These are phyloP conservation scores for Heliconius charithonia DNA, from an alignment of 2,888 invertebrate genomes.

Conservation along the genomic window DNA sequence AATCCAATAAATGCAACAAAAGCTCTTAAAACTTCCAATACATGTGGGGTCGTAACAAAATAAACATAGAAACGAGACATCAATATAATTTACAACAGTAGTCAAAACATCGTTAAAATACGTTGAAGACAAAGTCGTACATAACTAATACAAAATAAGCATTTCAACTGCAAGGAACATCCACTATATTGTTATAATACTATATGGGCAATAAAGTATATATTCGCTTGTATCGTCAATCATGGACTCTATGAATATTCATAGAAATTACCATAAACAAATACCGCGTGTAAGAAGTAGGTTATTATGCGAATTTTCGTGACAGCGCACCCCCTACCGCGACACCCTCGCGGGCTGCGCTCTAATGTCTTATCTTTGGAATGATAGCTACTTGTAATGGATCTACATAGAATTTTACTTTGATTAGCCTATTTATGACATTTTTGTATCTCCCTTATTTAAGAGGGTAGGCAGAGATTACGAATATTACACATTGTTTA, in stretches of 20 bases:
- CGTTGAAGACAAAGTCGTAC: background rate
- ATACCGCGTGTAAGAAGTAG: slow-evolving; percentile 48
- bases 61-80: background rate
- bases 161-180: background rate
- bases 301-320: slow-evolving; percentile 47
- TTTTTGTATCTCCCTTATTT: background rate
- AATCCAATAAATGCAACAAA: slow-evolving; percentile 15
- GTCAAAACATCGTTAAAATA: slow-evolving; percentile 15
- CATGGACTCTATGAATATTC: slow-evolving; percentile 53
- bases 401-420: slow-evolving; percentile 8
- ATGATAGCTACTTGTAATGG: slow-evolving; percentile 5
- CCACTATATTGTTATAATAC: slow-evolving; percentile 1
- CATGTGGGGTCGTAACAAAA: slow-evolving; percentile 12
- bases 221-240: slow-evolving; percentile 20
- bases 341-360: slow-evolving; percentile 1
- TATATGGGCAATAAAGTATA: slow-evolving; percentile 31
- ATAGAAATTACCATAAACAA: slow-evolving; percentile 55
- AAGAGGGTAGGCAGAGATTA: background rate
- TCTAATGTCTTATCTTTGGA: slow-evolving; percentile 13
- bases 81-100: slow-evolving; percentile 13
- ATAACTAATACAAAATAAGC: slow-evolving; percentile 20
- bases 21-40: slow-evolving; percentile 8
- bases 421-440: background rate
- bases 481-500: background rate
- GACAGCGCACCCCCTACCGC: slow-evolving; percentile 23